Percentiles rank a stretch among this genome's conserved stretches.
Conservation (phyloP, 2,888 invertebrate species). For the Coronaproctus castanopsis region DNA sequence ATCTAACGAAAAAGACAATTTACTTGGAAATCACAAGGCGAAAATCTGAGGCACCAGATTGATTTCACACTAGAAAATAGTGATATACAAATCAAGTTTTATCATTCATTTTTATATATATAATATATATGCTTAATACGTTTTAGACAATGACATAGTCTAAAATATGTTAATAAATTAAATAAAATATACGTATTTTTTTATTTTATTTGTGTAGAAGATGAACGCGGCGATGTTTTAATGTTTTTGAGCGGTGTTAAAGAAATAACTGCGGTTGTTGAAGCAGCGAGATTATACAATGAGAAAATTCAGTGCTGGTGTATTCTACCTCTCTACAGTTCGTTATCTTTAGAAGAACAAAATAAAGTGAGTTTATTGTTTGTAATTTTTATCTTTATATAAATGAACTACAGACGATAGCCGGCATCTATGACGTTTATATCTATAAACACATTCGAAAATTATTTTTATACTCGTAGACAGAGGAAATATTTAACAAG, state of each 20-base stretch:
- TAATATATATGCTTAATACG: too few relatives aligned
- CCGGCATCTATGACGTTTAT: background rate
- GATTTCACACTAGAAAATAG: too few relatives aligned
- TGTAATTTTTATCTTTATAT: background rate
- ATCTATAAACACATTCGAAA: background rate
- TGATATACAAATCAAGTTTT: too few relatives aligned
- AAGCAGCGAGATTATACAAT: slow-evolving; percentile 64
- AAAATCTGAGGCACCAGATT: too few relatives aligned
- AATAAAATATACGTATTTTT: too few relatives aligned
- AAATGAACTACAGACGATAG: background rate
- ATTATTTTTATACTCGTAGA: background rate
- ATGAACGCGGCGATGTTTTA: slow-evolving; percentile 79
- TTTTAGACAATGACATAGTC: too few relatives aligned
- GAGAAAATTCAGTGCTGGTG: slow-evolving; percentile 69
- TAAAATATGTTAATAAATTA: too few relatives aligned
- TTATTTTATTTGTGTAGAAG: too few relatives aligned
- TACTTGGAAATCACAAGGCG: too few relatives aligned
- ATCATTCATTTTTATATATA: too few relatives aligned
- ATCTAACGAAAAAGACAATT: too few relatives aligned
- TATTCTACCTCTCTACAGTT: slow-evolving; percentile 76
- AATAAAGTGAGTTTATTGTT: slow-evolving; percentile 63
- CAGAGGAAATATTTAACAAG: too few relatives aligned
- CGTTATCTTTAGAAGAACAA: slow-evolving; percentile 79
- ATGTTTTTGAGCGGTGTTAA: slow-evolving; percentile 88
- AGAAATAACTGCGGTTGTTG: slow-evolving; percentile 72